Base-by-base conservation (phyloP, 2,888 invertebrate genomes). In the Aproaerema taeniolella region DNA sequence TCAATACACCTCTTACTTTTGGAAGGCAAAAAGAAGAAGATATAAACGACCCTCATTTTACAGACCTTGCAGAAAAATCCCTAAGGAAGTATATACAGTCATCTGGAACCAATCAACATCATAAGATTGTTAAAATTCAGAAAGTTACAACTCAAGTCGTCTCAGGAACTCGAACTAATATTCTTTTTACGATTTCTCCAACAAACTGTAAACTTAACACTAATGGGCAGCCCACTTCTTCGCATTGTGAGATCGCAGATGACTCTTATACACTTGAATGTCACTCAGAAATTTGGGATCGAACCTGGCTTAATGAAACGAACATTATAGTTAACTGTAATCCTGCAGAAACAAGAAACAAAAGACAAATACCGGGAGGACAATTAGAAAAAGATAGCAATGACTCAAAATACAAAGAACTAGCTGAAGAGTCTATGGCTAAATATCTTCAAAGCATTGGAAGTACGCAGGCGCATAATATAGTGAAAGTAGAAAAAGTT, bases 151-250 rank as follows among this genome's bases (percentile, higher is more conserved):
- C 39, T 7, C 88, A 89, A 64, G 61, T 86, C 1, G 89, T 89
- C 1, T 50, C 87, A 29, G 90, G 89, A 10, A 41, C 47, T 1
- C 43, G 79, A 30, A 88, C 87, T 11, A 87, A 69, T 54, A 83
- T 92, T 13, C 75, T 82, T 50, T 87, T 88, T 12, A 79, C 82
- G 50, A 61, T 91, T 1, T 83, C 87, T 8, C 72, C 80, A 4
- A 85, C 87, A 2, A 70, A 76, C 39, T 88, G 88, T 49, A 49
- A 39, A 20, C 2, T 24, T 7, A 13, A 24, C 15, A 8, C n/a
- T 10, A 20, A 13, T 2, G 33, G 33, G 9, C 24, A 33, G 2
- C 20, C 20, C 1, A 13, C 12, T 7, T 20, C 20, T 6, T 9
- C 11, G 8, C 4, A 33, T 12, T 33, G 33, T 12, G 12, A 10